Conservation (phyloP, 1,140 invertebrate species). For the Drosophila hydei region DNA sequence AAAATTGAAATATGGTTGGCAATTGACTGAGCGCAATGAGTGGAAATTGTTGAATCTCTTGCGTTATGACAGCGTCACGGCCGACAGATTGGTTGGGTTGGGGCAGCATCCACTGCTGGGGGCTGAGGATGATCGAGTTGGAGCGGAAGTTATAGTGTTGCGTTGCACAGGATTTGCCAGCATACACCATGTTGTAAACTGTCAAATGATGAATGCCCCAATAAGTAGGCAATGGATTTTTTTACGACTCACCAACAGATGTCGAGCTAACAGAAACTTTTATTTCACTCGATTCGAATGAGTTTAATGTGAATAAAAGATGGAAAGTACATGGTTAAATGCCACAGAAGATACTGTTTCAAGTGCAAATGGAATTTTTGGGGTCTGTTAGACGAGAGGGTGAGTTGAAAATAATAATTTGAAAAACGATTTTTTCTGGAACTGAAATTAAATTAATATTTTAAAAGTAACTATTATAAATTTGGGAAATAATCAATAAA, state of each 20-base stretch:
- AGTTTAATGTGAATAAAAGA: background rate
- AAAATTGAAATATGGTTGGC: conserved; percentile 80
- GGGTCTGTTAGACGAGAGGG: no score
- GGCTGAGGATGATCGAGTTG: background rate
- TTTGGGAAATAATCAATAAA: no score
- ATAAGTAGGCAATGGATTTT: conserved; percentile 52
- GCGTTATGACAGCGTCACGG: conserved; percentile 39
- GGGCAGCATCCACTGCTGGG: no score
- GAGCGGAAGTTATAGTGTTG: conserved; percentile 9
- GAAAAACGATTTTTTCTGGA: no score
- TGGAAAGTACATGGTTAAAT: conserved; percentile 1
- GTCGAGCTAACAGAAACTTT: background rate
- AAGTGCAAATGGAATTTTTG: background rate
- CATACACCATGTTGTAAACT: conserved; percentile 48
- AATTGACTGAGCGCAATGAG: conserved; percentile 74
- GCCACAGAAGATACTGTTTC: background rate
- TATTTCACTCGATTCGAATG: background rate
- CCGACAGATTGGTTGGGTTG: background rate
- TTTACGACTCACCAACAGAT: conserved; percentile 20
- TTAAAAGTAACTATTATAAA: no score
- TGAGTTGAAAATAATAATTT: no score
- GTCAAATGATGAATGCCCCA: conserved; percentile 43
- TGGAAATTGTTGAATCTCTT: conserved; percentile 58
- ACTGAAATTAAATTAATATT: no score
- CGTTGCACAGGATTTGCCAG: conserved; percentile 16